Conservation (phyloP, 2,797 vertebrate species). For the Erpetoichthys calabaricus region DNA sequence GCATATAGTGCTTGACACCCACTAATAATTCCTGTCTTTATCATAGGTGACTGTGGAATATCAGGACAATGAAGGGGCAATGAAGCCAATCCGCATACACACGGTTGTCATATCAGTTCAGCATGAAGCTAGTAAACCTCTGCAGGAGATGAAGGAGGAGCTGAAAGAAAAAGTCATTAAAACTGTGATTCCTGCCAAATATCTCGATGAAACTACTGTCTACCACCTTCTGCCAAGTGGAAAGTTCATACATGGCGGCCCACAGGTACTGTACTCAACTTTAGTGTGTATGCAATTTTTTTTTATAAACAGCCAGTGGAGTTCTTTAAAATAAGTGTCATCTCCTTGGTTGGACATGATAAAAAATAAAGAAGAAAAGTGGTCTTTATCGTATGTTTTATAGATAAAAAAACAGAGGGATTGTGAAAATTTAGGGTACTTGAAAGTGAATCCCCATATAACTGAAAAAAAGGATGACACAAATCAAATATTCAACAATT, state of each 20-base stretch:
- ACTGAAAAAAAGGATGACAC: too few relatives aligned
- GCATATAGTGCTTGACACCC: too few relatives aligned
- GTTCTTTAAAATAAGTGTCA: too few relatives aligned
- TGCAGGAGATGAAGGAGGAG: slow-evolving; percentile 37
- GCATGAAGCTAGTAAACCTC: slow-evolving; percentile 35
- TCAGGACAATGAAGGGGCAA: slow-evolving; percentile 41
- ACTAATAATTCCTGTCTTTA: neutral
- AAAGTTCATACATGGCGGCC: slow-evolving; percentile 46
- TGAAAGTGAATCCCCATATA: too few relatives aligned
- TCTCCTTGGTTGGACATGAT: too few relatives aligned
- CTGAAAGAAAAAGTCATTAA: slow-evolving; percentile 54
- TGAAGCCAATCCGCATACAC: slow-evolving; percentile 48
- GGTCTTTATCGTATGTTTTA: too few relatives aligned
- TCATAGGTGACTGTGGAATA: slow-evolving; percentile 54
- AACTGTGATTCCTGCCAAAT: slow-evolving; percentile 40
- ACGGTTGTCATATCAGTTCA: slow-evolving; percentile 56
- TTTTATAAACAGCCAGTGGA: too few relatives aligned
- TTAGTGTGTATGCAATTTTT: too few relatives aligned
- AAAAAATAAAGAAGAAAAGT: too few relatives aligned
- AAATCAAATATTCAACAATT: too few relatives aligned
- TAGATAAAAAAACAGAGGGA: too few relatives aligned
- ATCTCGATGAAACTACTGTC: slow-evolving; percentile 46
- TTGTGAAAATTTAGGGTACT: too few relatives aligned
- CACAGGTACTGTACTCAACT: slow-evolving; percentile 29
- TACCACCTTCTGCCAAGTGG: slow-evolving; percentile 54